Evolutionary conservation across 2,797 vertebrate genomes (phyloP), one percentile per base, ranked within the genome.

Genomic region (Microctenopoma steveboyesi): DNA sequence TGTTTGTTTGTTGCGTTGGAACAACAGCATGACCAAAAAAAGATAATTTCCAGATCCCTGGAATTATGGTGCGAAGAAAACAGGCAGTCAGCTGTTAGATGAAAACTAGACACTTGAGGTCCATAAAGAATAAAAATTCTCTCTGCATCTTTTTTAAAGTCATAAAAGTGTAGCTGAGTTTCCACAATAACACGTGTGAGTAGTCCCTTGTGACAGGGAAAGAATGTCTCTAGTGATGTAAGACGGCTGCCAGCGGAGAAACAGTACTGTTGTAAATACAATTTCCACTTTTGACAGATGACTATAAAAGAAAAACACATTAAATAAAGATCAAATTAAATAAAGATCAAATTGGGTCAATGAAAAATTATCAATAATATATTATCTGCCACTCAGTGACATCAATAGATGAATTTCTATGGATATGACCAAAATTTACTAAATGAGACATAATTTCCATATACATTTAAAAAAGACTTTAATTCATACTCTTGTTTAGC

Each of bases 101-200:
- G 33, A 62, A 83, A 84, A 72, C 8, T 10, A 76, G 67, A 50
- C 80, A 60, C 66, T 42, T 16, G 72, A 72, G 86, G 13, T 57
- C 30, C 27, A 52, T 74, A 37, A 57, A 71, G 55, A 66, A 64
- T 57, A 22, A 39, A 35, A 12, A 60, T 37, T 53, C 39, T 52
- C 39, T 3, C 30, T 28, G 22, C 4, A 13, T 52, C 6, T 48
- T 49, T 48, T 50, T 62, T 66, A 48, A 59, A 37, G 9, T 27
- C 5, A 50, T 69, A 22, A 54, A 27, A 35, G 45, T 15, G 45
- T 47, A 48, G 67, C 0, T 5, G 63, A 76, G 67, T 84, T 91
- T 90, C 84, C 90, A 88, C 35, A 53, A 52, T 52, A 84, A 74
- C 57, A 76, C 65, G 58, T 76, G 64, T 16, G 57, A 72, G 37